phyloP scores from a whole-genome alignment of 2,888 invertebrate species.

The Drosophila nr. perissopoda region DNA sequence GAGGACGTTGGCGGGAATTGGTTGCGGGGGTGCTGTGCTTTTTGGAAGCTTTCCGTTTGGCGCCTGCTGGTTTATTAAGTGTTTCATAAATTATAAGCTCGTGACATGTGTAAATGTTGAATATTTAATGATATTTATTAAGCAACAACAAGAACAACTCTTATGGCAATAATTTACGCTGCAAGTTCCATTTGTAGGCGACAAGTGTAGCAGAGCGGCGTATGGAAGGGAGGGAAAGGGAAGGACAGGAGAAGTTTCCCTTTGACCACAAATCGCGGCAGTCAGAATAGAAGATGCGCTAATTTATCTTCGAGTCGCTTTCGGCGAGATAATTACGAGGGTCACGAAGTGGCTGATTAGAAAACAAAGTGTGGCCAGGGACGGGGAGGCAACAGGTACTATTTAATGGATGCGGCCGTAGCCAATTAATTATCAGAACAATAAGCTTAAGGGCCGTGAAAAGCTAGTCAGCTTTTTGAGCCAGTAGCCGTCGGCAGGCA shows the following conservation, averaged over 20 bases:
- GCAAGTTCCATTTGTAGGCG: background rate
- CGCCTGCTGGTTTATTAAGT: slow-evolving; percentile 43
- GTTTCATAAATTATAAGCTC: slow-evolving; percentile 52
- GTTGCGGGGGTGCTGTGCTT: background rate
- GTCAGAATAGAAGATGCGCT: slow-evolving; percentile 62
- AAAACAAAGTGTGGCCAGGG: background rate
- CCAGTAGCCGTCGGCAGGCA: slow-evolving; percentile 3
- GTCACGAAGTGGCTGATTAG: slow-evolving; percentile 5
- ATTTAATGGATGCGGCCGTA: slow-evolving; percentile 20
- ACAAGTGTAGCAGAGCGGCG: background rate
- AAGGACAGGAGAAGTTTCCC: background rate
- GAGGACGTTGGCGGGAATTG: background rate
- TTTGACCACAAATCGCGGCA: slow-evolving; percentile 66
- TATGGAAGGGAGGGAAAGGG: background rate
- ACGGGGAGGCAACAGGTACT: background rate
- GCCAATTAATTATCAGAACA: slow-evolving; percentile 59
- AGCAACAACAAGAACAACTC: slow-evolving; percentile 24
- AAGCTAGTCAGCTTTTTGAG: slow-evolving; percentile 48
- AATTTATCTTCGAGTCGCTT: slow-evolving; percentile 55
- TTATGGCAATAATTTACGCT: slow-evolving; percentile 20
- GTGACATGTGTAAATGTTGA: slow-evolving; percentile 53
- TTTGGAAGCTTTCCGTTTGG: background rate
- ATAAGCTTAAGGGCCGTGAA: slow-evolving; percentile 41
- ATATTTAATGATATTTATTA: slow-evolving; percentile 57
- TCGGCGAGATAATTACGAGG: slow-evolving; percentile 27